Evolutionary conservation across 2,797 vertebrate species (phyloP).

Genomic region (Propithecus perrieri): DNA sequence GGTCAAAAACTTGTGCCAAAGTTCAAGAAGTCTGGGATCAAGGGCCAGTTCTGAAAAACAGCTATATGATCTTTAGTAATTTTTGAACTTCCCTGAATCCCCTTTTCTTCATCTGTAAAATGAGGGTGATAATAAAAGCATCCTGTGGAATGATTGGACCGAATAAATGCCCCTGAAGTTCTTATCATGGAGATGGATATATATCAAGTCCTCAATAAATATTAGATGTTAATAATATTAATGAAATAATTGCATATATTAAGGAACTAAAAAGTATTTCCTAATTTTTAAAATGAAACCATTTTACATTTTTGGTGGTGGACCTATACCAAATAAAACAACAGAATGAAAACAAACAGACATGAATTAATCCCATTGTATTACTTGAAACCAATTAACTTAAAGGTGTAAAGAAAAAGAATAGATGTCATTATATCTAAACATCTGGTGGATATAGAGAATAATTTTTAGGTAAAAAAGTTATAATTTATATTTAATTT

Average conservation of each 20-base stretch:
- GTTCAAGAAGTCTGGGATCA: background rate
- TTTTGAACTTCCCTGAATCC: background rate
- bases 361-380: background rate
- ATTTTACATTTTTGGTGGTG: background rate
- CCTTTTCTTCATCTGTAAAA: conserved; percentile 14
- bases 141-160: background rate
- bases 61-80: background rate
- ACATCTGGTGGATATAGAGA: background rate
- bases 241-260: background rate
- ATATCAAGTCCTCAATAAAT: background rate
- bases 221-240: background rate
- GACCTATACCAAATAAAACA: background rate
- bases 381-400: background rate
- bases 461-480: background rate
- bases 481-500: background rate
- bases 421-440: background rate
- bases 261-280: background rate
- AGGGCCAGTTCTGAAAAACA: background rate
- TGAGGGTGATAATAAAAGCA: background rate
- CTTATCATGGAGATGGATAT: background rate
- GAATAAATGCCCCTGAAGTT: background rate
- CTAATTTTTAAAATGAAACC: background rate
- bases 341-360: background rate
- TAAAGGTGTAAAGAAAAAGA: background rate
- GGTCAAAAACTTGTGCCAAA: background rate